Evolutionary conservation across 2,113 vertebrate species (phyloP).

Genomic region (Dasyornis broadbenti): DNA sequence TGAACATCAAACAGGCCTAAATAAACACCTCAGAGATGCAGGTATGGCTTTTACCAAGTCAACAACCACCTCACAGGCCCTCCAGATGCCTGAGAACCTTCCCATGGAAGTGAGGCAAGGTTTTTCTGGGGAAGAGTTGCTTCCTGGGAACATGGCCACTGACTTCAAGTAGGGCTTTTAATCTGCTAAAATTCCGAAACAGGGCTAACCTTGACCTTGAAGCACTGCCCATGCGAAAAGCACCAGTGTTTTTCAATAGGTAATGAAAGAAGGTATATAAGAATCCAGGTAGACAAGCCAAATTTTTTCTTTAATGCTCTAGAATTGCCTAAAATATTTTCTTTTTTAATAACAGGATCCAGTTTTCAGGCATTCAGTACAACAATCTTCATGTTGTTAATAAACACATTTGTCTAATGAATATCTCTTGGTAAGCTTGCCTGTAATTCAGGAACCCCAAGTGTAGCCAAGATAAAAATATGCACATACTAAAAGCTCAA

Average conservation of each 20-base stretch:
- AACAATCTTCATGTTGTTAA: constrained; percentile 24
- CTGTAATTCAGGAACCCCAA: constrained; percentile 21
- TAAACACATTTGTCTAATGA: constrained; percentile 34
- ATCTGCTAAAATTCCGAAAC: not conserved
- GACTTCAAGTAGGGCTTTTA: not conserved
- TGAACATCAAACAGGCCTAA: not conserved
- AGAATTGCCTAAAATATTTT: not conserved
- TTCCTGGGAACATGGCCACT: not conserved
- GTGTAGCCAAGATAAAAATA: not conserved
- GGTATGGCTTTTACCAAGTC: not conserved
- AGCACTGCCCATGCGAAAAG: not conserved
- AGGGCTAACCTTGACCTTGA: not conserved
- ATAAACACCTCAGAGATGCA: not conserved
- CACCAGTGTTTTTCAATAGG: not conserved
- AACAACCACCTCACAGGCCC: not conserved
- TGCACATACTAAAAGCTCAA: constrained; percentile 24
- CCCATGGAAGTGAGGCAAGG: rapidly evolving
- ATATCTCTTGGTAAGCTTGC: constrained; percentile 1
- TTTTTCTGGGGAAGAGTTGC: not conserved
- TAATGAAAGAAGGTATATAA: not conserved
- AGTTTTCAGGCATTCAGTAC: not conserved
- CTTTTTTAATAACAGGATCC: not conserved
- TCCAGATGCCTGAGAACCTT: not conserved
- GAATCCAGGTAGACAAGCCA: not conserved
- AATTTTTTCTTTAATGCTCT: not conserved